Percentiles rank a stretch among this genome's conserved stretches.
phyloP scores from a whole-genome alignment of 1,140 invertebrate genomes.

The Temnothorax nylanderi region DNA sequence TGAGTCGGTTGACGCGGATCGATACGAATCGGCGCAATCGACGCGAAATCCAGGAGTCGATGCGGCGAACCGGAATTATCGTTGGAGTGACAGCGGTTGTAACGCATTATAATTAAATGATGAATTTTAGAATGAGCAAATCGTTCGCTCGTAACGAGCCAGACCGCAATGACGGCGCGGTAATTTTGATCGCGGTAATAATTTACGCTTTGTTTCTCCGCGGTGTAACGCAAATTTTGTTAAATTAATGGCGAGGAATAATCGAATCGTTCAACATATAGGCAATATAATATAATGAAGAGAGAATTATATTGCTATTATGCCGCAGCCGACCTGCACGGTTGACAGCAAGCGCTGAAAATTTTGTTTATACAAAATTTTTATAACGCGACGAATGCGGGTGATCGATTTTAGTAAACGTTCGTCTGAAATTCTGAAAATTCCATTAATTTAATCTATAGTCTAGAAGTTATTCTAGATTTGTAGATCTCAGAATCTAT shows the following conservation, averaged over 20 bases:
- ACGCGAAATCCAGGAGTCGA: constrained; percentile 47
- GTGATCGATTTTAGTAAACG: background rate
- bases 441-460: background rate
- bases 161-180: constrained; percentile 61
- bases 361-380: constrained; percentile 20
- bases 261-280: constrained; percentile 57
- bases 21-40: constrained; percentile 48
- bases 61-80: constrained; percentile 56
- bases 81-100: constrained; percentile 56
- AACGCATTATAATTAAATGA: constrained; percentile 71
- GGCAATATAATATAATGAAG: constrained; percentile 60
- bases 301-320: constrained; percentile 59
- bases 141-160: constrained; percentile 61
- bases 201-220: constrained; percentile 69
- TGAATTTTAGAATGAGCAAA: constrained; percentile 64
- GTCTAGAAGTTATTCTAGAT: background rate
- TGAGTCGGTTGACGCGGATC: constrained; percentile 21
- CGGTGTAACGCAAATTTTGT: constrained; percentile 60
- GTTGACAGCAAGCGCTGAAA: constrained; percentile 32
- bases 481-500: background rate
- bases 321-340: background rate
- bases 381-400: constrained; percentile 2
- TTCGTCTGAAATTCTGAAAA: background rate
- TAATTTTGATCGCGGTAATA: constrained; percentile 70
- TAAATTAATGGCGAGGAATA: constrained; percentile 63